A percentile compares a stretch with the other conserved stretches of the same genome.
Conservation (phyloP, 2,113 vertebrate genomes). For the Balaenoptera acutorostrata region DNA sequence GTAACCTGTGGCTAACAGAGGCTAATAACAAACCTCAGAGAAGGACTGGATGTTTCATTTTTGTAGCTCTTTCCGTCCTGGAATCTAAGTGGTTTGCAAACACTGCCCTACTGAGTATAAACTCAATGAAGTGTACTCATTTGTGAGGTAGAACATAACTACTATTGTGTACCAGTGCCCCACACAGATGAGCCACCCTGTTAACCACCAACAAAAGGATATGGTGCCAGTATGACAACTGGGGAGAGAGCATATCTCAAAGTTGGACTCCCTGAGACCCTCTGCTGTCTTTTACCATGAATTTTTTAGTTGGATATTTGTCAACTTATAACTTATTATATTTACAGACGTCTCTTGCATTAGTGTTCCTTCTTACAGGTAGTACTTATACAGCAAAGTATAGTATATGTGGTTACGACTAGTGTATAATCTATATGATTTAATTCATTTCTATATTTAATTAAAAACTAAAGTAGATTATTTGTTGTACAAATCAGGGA, state of each 20-base stretch:
- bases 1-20: conserved; percentile 70
- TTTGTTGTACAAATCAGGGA: conserved; percentile 8
- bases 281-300: neutral
- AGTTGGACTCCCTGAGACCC: neutral
- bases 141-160: conserved; percentile 59
- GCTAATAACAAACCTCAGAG: conserved; percentile 66
- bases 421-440: neutral
- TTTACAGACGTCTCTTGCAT: neutral
- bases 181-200: neutral
- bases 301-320: conserved; percentile 19
- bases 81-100: conserved; percentile 75
- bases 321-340: neutral
- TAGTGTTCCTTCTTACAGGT: conserved; percentile 8
- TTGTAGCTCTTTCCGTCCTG: conserved; percentile 66
- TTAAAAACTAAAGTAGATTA: conserved; percentile 6
- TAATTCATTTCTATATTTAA: conserved; percentile 8
- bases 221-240: neutral
- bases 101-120: conserved; percentile 63
- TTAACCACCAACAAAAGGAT: neutral
- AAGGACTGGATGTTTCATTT: conserved; percentile 69
- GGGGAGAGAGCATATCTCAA: neutral
- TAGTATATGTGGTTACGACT: neutral
- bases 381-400: neutral
- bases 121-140: conserved; percentile 59
- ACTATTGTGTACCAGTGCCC: conserved; percentile 4